These are phyloP conservation scores for Sebastes flavidus DNA, from an alignment of 2,797 vertebrate species.

Conservation along the genomic window DNA sequence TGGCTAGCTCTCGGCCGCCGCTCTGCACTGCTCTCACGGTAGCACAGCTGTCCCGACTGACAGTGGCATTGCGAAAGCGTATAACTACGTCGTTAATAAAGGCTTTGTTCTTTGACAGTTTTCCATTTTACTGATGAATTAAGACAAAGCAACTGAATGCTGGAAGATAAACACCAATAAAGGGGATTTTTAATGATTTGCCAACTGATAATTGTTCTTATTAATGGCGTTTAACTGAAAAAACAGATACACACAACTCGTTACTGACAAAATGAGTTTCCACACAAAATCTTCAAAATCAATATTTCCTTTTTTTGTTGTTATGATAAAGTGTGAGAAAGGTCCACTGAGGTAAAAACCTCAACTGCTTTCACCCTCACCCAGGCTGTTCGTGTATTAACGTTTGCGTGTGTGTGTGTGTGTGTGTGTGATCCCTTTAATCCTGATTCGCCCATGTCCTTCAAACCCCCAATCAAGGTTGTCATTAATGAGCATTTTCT, in stretches of 20 bases:
- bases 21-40: too few relatives aligned
- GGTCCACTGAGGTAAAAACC: background rate
- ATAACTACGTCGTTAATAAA: background rate
- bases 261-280: background rate
- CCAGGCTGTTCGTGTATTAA: background rate
- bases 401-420: background rate
- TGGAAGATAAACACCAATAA: background rate
- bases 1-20: too few relatives aligned
- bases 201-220: background rate
- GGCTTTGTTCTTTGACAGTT: background rate
- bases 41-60: too few relatives aligned
- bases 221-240: background rate
- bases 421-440: slow-evolving; percentile 55
- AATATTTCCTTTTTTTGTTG: background rate
- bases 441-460: slow-evolving; percentile 64
- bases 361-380: background rate
- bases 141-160: background rate
- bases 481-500: slow-evolving; percentile 70
- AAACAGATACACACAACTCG: background rate
- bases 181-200: background rate
- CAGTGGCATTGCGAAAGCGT: too few relatives aligned
- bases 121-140: background rate
- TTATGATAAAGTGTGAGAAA: slow-evolving; percentile 3
- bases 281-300: background rate
- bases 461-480: slow-evolving; percentile 72